Evolutionary conservation across 23 tunicate genomes (phyloP).

Genomic region (Halocynthia aurantium): DNA sequence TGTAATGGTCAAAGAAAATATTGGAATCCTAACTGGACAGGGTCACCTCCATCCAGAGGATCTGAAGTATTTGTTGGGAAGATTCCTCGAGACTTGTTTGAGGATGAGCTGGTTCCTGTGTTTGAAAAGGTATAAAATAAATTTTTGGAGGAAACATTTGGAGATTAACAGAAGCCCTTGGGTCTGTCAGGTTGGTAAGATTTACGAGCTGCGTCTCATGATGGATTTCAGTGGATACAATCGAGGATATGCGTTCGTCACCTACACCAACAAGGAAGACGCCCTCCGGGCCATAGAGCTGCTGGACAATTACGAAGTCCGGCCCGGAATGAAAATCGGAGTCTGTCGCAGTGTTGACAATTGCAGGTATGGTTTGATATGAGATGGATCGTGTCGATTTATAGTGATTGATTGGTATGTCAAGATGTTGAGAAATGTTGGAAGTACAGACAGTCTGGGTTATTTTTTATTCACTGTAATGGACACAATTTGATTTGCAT

Average conservation of each 20-base stretch:
- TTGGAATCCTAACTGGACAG: slow-evolving; percentile 93
- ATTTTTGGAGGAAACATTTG: neutral
- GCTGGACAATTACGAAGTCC: slow-evolving; percentile 87
- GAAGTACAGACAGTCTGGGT: neutral
- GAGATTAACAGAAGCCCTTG: neutral
- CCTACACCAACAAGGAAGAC: slow-evolving; percentile 73
- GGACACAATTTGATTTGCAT: neutral
- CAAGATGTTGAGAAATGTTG: no score
- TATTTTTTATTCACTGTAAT: neutral
- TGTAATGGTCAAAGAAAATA: slow-evolving; percentile 89
- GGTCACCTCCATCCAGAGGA: slow-evolving; percentile 83
- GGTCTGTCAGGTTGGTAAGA: slow-evolving; percentile 32
- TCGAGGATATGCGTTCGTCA: slow-evolving; percentile 96
- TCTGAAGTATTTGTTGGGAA: slow-evolving; percentile 98
- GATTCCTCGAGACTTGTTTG: slow-evolving; percentile 86
- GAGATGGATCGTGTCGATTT: no score
- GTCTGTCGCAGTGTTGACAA: slow-evolving; percentile 95
- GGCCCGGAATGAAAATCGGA: slow-evolving; percentile 84
- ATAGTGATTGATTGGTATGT: no score
- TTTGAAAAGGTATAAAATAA: slow-evolving; percentile 67
- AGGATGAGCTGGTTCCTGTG: slow-evolving; percentile 91
- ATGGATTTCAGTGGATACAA: slow-evolving; percentile 98
- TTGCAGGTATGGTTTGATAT: slow-evolving; percentile 51
- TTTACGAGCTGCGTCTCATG: slow-evolving; percentile 73
- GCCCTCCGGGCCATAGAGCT: slow-evolving; percentile 60